These are phyloP conservation scores for Pelobates cultripes DNA, from an alignment of 2,797 vertebrate genomes.

Conservation along the genomic window DNA sequence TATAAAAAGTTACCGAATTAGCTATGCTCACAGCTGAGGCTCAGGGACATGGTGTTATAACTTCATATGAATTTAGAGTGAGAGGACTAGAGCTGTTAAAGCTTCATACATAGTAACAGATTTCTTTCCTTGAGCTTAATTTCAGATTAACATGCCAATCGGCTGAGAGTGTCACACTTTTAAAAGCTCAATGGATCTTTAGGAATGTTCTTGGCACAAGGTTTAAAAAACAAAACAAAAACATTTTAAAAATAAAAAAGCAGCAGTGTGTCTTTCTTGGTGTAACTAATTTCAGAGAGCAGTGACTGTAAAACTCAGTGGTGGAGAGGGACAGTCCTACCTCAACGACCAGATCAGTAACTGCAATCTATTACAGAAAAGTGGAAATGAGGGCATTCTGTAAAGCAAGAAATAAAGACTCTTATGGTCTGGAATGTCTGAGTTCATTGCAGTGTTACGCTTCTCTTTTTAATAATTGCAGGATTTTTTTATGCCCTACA, in stretches of 20 bases:
- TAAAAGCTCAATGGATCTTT: constrained; percentile 68
- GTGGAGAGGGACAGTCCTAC: constrained; percentile 56
- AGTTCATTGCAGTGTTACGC: too few relatives aligned
- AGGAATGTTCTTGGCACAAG: constrained; percentile 71
- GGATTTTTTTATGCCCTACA: too few relatives aligned
- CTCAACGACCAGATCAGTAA: constrained; percentile 53
- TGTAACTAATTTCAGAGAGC: constrained; percentile 70
- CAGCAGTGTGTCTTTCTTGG: constrained; percentile 67
- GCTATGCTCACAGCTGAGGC: constrained; percentile 29
- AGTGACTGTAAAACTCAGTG: constrained; percentile 59
- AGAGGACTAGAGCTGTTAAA: constrained; percentile 62
- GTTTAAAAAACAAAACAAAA: constrained; percentile 54
- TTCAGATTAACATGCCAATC: constrained; percentile 69
- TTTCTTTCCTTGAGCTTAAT: constrained; percentile 68
- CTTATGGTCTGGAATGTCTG: too few relatives aligned
- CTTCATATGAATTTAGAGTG: constrained; percentile 58
- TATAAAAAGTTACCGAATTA: constrained; percentile 45
- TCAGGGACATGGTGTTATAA: constrained; percentile 47
- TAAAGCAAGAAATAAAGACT: too few relatives aligned
- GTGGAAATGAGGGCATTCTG: constrained; percentile 24
- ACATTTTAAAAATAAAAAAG: constrained; percentile 3
- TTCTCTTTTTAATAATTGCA: too few relatives aligned
- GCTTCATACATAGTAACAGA: constrained; percentile 65
- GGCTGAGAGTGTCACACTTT: constrained; percentile 69
- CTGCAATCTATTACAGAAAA: constrained; percentile 49